A percentile compares a stretch with the other conserved stretches of the same genome.
These are phyloP conservation scores for Chitala chitala DNA, from an alignment of 2,113 vertebrate genomes.

Conservation along the genomic window DNA sequence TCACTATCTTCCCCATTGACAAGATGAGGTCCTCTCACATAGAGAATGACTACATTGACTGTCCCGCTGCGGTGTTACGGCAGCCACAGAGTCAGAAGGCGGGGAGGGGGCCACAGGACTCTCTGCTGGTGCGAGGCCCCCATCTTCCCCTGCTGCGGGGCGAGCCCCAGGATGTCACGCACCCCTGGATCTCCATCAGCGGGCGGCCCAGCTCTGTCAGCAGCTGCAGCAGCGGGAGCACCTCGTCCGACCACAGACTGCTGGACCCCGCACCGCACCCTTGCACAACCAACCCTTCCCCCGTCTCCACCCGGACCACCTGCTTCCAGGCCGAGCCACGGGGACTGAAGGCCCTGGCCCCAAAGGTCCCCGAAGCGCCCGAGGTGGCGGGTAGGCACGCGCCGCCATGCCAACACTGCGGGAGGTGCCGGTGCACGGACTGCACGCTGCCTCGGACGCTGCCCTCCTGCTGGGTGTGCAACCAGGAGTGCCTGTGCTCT, in stretches of 20 bases:
- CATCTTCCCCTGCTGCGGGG: conserved; percentile 56
- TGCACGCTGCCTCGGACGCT: conserved; percentile 86
- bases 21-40: conserved; percentile 88
- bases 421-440: conserved; percentile 92
- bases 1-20: conserved; percentile 91
- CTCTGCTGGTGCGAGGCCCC: conserved; percentile 54
- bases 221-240: conserved; percentile 85
- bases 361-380: conserved; percentile 52
- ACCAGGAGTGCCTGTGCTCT: conserved; percentile 91
- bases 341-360: conserved; percentile 46
- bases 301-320: not conserved
- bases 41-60: conserved; percentile 96
- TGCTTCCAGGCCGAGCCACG: conserved; percentile 28
- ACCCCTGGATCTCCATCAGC: conserved; percentile 94
- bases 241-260: conserved; percentile 89
- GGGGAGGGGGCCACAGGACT: conserved; percentile 57
- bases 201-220: conserved; percentile 93
- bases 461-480: conserved; percentile 96
- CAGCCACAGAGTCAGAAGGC: conserved; percentile 70
- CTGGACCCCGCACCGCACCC: conserved; percentile 87
- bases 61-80: conserved; percentile 68
- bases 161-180: conserved; percentile 79
- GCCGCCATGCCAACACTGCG: conserved; percentile 86
- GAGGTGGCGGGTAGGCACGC: conserved; percentile 76
- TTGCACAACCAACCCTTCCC: conserved; percentile 58